Evolutionary conservation across 1,140 invertebrate genomes (phyloP).

Genomic region (Holotrichia oblita): DNA sequence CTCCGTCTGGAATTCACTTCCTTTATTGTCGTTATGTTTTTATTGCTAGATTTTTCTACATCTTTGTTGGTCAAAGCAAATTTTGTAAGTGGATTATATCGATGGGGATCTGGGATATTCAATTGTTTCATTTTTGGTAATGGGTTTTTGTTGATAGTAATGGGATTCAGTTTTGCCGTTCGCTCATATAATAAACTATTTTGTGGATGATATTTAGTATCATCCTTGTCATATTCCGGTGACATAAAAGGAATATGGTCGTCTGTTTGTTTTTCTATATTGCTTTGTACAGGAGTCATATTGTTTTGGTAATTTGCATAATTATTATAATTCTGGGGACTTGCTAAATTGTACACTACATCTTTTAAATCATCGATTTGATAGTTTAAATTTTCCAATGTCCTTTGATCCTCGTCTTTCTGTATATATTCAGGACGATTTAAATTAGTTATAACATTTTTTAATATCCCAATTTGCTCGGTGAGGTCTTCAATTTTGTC

Average conservation of each 20-base stretch:
- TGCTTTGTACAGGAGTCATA: too few relatives aligned
- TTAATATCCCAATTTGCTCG: constrained; percentile 52
- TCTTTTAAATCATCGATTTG: constrained; percentile 53
- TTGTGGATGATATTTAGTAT: neutral
- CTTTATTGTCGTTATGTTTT: neutral
- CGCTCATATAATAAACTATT: neutral
- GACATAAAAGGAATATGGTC: too few relatives aligned
- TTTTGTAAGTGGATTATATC: neutral
- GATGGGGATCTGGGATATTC: neutral
- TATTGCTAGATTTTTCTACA: neutral
- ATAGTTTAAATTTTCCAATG: constrained; percentile 50
- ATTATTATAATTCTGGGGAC: constrained; percentile 8
- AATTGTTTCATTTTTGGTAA: neutral
- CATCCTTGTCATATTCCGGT: neutral
- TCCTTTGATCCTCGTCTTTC: constrained; percentile 50
- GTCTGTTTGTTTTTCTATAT: too few relatives aligned
- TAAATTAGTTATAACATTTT: constrained; percentile 51
- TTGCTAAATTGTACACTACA: constrained; percentile 49
- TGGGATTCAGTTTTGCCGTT: too few relatives aligned
- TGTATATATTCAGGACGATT: constrained; percentile 52
- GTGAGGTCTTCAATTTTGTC: constrained; percentile 48
- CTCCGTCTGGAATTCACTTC: neutral
- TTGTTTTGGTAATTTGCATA: neutral
- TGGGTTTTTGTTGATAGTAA: too few relatives aligned
- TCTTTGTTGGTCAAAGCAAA: neutral